Evolutionary conservation across 2,888 invertebrate genomes (phyloP).

Genomic region (Tribolium freemani): DNA sequence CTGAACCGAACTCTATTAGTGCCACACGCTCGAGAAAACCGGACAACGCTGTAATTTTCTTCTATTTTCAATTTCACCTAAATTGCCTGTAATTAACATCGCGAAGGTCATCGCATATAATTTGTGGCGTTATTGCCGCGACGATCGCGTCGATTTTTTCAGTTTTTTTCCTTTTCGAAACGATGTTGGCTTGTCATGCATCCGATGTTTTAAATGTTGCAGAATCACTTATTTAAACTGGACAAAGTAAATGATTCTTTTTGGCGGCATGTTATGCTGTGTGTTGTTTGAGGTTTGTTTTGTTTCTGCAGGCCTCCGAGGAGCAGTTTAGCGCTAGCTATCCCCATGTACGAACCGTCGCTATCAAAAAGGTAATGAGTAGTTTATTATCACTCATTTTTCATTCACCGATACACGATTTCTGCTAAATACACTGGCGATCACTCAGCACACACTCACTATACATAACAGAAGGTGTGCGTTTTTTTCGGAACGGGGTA

Average conservation of each 20-base stretch:
- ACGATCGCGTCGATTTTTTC: neutral
- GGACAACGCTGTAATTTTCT: slow-evolving; percentile 53
- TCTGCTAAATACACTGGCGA: neutral
- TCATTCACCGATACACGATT: neutral
- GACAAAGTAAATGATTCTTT: slow-evolving; percentile 45
- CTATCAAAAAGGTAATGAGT: slow-evolving; percentile 83
- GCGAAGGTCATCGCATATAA: slow-evolving; percentile 45
- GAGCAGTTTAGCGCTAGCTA: slow-evolving; percentile 78
- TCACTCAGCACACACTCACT: slow-evolving; percentile 17
- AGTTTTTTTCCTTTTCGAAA: slow-evolving; percentile 10
- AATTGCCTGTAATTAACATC: slow-evolving; percentile 52
- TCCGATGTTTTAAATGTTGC: slow-evolving; percentile 46
- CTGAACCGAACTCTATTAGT: neutral
- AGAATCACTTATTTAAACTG: slow-evolving; percentile 38
- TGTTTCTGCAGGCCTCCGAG: slow-evolving; percentile 75
- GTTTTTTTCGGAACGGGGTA: neutral
- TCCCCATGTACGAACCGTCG: slow-evolving; percentile 84
- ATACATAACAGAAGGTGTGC: slow-evolving; percentile 24
- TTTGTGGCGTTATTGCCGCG: slow-evolving; percentile 7
- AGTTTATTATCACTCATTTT: neutral
- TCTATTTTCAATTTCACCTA: slow-evolving; percentile 52
- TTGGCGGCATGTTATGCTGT: slow-evolving; percentile 54
- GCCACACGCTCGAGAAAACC: slow-evolving; percentile 1
- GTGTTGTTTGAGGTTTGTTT: slow-evolving; percentile 61
- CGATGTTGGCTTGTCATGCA: slow-evolving; percentile 41